These are phyloP conservation scores for Cosmorhoe ocellata DNA, from an alignment of 2,888 invertebrate species.

Conservation along the genomic window DNA sequence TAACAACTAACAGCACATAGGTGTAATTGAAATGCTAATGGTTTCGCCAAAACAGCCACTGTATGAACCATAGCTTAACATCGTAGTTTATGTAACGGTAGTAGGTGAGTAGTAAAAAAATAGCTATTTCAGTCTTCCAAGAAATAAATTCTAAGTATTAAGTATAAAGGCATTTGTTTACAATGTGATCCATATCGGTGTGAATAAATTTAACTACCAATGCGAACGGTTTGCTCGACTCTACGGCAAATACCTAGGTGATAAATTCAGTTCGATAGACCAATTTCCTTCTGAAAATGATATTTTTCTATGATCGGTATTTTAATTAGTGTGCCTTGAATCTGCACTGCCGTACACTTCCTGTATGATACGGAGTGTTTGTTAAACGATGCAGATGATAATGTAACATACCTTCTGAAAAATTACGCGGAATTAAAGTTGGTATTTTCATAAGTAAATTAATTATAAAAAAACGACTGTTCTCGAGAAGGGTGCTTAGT, in stretches of 20 bases:
- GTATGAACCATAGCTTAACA: conserved; percentile 18
- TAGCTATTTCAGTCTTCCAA: conserved; percentile 9
- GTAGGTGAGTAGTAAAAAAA: conserved; percentile 6
- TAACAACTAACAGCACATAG: conserved; percentile 6
- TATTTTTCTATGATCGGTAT: too few species aligned
- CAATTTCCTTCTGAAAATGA: conserved; percentile 5
- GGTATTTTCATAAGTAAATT: too few species aligned
- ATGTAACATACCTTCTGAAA: conserved; percentile 18
- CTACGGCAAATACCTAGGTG: conserved; percentile 9
- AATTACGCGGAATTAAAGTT: conserved; percentile 21
- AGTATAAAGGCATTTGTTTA: background rate
- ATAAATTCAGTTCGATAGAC: conserved; percentile 22
- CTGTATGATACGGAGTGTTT: conserved; percentile 8
- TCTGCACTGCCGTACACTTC: conserved; percentile 8
- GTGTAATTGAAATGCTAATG: conserved; percentile 29
- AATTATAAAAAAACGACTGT: too few species aligned
- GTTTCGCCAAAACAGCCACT: conserved; percentile 6
- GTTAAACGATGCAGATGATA: conserved; percentile 5
- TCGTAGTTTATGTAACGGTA: conserved; percentile 9
- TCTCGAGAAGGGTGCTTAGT: conserved; percentile 22
- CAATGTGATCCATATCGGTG: conserved; percentile 2
- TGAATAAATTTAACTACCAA: conserved; percentile 17
- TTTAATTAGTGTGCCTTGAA: too few species aligned
- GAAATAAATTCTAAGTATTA: background rate
- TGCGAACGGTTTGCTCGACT: conserved; percentile 13